Evolutionary conservation across 2,888 invertebrate species (phyloP).

Genomic region (Hemicrepidius hirtus): DNA sequence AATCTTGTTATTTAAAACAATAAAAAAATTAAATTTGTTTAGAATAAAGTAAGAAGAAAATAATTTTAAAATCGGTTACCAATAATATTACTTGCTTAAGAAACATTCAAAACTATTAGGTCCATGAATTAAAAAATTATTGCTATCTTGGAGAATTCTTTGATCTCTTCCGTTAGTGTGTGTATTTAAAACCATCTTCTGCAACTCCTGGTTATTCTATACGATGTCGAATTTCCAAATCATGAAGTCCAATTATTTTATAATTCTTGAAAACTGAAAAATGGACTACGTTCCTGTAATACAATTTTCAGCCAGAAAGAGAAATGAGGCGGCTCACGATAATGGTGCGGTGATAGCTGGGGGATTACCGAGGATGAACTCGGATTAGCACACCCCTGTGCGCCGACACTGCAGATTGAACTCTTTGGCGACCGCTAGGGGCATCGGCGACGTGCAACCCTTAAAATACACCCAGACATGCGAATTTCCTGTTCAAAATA

Average conservation of each 20-base stretch:
- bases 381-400: constrained; percentile 65
- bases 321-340: constrained; percentile 64
- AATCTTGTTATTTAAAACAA: too few relatives aligned
- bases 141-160: too few relatives aligned
- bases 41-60: too few relatives aligned
- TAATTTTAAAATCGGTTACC: too few relatives aligned
- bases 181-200: too few relatives aligned
- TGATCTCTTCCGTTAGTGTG: too few relatives aligned
- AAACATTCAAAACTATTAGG: too few relatives aligned
- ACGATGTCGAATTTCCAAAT: too few relatives aligned
- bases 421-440: constrained; percentile 54
- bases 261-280: constrained; percentile 31
- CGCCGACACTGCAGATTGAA: constrained; percentile 59
- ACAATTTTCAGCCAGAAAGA: constrained; percentile 57
- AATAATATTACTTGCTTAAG: too few relatives aligned
- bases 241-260: not conserved
- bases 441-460: constrained; percentile 40
- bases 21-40: too few relatives aligned
- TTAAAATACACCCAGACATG: constrained; percentile 38
- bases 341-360: constrained; percentile 67
- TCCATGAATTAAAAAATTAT: too few relatives aligned
- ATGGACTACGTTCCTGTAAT: constrained; percentile 36
- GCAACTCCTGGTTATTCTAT: too few relatives aligned
- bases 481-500: constrained; percentile 39
- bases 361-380: constrained; percentile 67